Percentiles rank a stretch among this genome's conserved stretches.
These are phyloP conservation scores for Cenopis cana DNA, from an alignment of 2,888 invertebrate genomes.

Conservation along the genomic window DNA sequence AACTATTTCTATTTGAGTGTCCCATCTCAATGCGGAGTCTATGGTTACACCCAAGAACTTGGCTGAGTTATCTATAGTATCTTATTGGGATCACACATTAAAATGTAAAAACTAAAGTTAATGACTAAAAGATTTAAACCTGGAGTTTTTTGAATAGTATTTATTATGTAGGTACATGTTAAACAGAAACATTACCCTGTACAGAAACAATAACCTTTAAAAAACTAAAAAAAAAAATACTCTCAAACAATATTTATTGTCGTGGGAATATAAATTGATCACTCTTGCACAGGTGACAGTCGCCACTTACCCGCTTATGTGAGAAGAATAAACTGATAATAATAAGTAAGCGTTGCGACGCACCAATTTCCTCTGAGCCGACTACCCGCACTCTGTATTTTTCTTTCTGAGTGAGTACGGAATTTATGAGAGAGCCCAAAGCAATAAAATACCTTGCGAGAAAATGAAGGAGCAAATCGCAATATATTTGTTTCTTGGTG, in stretches of 20 bases:
- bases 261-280: neutral
- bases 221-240: neutral
- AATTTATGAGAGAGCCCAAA: slow-evolving; percentile 83
- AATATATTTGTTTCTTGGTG: slow-evolving; percentile 82
- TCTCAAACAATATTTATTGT: neutral
- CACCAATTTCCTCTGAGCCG: slow-evolving; percentile 73
- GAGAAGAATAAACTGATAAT: slow-evolving; percentile 77
- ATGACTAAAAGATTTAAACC: neutral
- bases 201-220: no score
- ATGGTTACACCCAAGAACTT: no score
- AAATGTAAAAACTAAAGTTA: no score
- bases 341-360: slow-evolving; percentile 78
- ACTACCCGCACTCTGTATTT: slow-evolving; percentile 73
- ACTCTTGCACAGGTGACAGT: slow-evolving; percentile 3
- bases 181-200: neutral
- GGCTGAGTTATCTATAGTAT: no score
- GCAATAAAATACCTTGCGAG: slow-evolving; percentile 84
- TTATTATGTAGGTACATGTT: no score
- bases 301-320: slow-evolving; percentile 57
- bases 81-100: no score
- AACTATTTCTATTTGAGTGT: no score
- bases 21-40: no score
- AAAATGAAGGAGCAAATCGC: slow-evolving; percentile 84
- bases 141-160: neutral
- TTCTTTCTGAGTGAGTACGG: slow-evolving; percentile 80